Percentiles rank a stretch among this genome's conserved stretches.
These are phyloP conservation scores for Cecidostiba fungosa DNA, from an alignment of 2,888 invertebrate species.

Conservation along the genomic window DNA sequence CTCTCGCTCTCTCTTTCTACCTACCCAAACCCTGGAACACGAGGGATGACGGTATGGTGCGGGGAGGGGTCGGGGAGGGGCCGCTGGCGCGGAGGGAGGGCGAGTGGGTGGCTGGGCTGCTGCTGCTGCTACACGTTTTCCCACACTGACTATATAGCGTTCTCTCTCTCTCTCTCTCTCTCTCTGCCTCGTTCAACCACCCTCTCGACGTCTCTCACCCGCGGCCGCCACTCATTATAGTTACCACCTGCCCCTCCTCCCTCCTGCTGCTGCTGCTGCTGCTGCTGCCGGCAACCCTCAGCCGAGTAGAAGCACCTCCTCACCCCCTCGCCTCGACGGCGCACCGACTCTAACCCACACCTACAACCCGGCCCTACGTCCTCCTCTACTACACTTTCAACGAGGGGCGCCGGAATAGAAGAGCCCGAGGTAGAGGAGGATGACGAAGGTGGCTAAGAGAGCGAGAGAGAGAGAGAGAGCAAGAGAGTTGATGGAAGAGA, in stretches of 20 bases:
- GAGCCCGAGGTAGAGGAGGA: slow-evolving; percentile 49
- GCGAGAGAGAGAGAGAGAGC: slow-evolving; percentile 21
- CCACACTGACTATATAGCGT: slow-evolving; percentile 71
- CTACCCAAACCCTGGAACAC: slow-evolving; percentile 58
- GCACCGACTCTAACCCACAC: background rate
- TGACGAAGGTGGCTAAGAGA: slow-evolving; percentile 40
- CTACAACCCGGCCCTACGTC: slow-evolving; percentile 44
- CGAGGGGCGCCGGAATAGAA: slow-evolving; percentile 22
- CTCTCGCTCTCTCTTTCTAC: slow-evolving; percentile 16
- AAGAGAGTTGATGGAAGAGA: background rate
- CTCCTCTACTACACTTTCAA: slow-evolving; percentile 13
- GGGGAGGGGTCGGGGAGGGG: slow-evolving; percentile 66
- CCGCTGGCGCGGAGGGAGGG: background rate
- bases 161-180: slow-evolving; percentile 66
- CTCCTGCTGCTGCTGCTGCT: slow-evolving; percentile 45
- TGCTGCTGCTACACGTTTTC: slow-evolving; percentile 73
- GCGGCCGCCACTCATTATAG: slow-evolving; percentile 74
- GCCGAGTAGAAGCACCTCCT: background rate
- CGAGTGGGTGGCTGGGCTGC: slow-evolving; percentile 63
- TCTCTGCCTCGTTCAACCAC: slow-evolving; percentile 64
- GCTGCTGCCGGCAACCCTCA: slow-evolving; percentile 36
- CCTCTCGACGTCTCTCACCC: slow-evolving; percentile 69
- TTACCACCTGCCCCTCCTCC: slow-evolving; percentile 70
- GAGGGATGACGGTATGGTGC: slow-evolving; percentile 61
- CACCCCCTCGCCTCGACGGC: slow-evolving; percentile 66